phyloP scores from a whole-genome alignment of 2,113 vertebrate species.

The Anhinga rufa region DNA sequence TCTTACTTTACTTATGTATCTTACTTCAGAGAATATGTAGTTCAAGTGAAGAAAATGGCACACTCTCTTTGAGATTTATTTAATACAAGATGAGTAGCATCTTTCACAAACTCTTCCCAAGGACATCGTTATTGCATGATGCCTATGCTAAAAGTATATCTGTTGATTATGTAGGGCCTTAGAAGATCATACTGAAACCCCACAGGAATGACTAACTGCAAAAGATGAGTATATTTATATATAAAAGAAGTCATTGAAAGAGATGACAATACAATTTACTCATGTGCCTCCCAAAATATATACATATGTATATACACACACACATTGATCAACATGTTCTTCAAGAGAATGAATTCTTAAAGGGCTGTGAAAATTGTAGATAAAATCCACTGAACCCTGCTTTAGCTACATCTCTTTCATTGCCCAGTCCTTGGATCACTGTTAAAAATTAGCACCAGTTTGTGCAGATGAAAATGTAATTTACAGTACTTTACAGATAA shows the following conservation, averaged over 20 bases:
- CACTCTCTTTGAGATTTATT: background rate
- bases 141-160: background rate
- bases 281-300: background rate
- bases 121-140: background rate
- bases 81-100: background rate
- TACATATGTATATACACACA: background rate
- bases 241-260: background rate
- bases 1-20: background rate
- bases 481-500: background rate
- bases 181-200: background rate
- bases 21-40: background rate
- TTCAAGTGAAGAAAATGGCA: background rate
- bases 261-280: background rate
- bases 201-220: background rate
- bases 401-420: background rate
- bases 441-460: background rate
- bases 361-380: background rate
- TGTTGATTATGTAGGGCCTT: background rate
- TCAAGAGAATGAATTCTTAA: background rate
- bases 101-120: background rate
- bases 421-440: background rate
- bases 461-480: background rate
- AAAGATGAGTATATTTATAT: background rate
- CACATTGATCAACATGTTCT: background rate
- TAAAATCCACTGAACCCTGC: background rate